Conservation (phyloP, 2,797 vertebrate species). For the Acanthiza pusilla region DNA sequence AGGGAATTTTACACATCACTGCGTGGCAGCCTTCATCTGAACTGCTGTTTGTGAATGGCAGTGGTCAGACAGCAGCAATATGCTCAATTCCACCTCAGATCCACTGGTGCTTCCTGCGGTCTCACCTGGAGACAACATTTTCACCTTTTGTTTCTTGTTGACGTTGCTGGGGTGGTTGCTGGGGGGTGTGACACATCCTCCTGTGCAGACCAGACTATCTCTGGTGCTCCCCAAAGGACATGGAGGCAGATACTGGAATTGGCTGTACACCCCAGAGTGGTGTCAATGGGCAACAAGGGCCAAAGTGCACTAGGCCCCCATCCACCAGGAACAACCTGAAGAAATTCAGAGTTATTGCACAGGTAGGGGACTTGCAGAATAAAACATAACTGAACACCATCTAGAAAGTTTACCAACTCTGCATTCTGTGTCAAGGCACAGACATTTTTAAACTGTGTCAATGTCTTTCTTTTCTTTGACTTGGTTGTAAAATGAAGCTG, state of each 20-base stretch:
- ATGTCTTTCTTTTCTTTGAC: not conserved
- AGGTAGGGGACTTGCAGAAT: not conserved
- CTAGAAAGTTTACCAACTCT: not conserved
- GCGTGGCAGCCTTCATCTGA: not conserved
- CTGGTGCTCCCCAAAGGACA: not conserved
- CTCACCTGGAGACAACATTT: not conserved
- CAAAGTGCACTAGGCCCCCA: not conserved
- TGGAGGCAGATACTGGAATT: not conserved
- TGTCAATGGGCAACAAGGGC: not conserved
- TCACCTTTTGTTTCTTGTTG: not conserved
- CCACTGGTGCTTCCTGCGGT: not conserved
- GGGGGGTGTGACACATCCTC: not conserved
- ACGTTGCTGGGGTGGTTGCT: not conserved
- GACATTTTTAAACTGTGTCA: not conserved
- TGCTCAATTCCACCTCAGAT: not conserved
- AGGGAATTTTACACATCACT: not conserved
- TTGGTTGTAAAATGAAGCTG: not conserved
- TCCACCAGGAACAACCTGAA: not conserved
- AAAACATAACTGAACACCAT: not conserved
- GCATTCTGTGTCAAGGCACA: not conserved
- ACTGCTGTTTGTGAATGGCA: not conserved
- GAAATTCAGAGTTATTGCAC: not conserved
- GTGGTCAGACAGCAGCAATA: not conserved
- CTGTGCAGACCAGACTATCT: not conserved
- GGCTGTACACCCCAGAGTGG: rapidly evolving